These are phyloP conservation scores for Chalcosyrphus nemorum DNA, from an alignment of 2,888 invertebrate species.

Conservation along the genomic window DNA sequence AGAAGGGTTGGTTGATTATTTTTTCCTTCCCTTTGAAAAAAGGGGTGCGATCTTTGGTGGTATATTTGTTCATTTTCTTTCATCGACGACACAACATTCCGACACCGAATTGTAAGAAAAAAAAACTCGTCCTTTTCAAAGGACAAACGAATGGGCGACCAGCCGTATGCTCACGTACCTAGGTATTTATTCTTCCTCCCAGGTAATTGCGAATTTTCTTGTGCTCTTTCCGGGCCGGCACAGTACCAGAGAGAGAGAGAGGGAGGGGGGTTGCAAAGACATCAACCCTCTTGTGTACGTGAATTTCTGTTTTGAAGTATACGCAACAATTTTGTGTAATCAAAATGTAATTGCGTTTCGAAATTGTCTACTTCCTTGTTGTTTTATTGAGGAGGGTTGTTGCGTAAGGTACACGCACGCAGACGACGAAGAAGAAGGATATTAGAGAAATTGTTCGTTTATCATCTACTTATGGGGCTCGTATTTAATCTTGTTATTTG, in stretches of 20 bases:
- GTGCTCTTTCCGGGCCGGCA: slow-evolving; percentile 20
- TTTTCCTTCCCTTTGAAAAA: slow-evolving; percentile 15
- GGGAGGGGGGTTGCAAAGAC: slow-evolving; percentile 21
- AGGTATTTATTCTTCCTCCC: not conserved
- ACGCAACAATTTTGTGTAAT: slow-evolving; percentile 71
- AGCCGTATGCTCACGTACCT: slow-evolving; percentile 1
- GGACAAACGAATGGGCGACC: slow-evolving; percentile 57
- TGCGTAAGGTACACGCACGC: slow-evolving; percentile 26
- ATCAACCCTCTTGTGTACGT: slow-evolving; percentile 36
- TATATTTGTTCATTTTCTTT: slow-evolving; percentile 38
- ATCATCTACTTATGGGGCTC: slow-evolving; percentile 55
- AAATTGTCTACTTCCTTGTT: slow-evolving; percentile 69
- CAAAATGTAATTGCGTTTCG: slow-evolving; percentile 69
- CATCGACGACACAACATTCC: slow-evolving; percentile 43
- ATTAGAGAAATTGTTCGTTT: slow-evolving; percentile 58
- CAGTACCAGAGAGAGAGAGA: too few species aligned
- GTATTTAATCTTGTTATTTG: slow-evolving; percentile 62
- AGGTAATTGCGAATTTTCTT: slow-evolving; percentile 66
- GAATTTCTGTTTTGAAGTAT: slow-evolving; percentile 6
- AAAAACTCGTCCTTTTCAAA: not conserved
- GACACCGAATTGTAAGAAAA: slow-evolving; percentile 5
- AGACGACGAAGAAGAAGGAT: not conserved
- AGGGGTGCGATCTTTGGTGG: slow-evolving; percentile 51
- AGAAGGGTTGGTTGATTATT: slow-evolving; percentile 45
- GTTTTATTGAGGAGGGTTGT: slow-evolving; percentile 39